Evolutionary conservation across 2,888 invertebrate genomes (phyloP), one percentile per base, ranked within the genome.

Genomic region (Mactromeris polynyma): DNA sequence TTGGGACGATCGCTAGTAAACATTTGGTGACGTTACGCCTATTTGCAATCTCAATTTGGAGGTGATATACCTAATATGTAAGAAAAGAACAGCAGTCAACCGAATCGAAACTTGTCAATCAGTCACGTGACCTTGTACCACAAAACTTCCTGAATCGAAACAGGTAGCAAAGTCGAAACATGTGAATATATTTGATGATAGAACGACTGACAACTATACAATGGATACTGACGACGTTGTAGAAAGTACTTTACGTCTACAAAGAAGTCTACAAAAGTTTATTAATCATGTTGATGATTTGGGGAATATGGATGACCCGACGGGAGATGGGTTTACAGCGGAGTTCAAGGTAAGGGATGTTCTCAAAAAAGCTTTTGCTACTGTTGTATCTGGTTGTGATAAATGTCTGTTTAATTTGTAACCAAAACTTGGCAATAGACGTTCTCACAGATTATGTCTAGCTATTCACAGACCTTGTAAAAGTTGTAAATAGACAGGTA

Each of bases 321-420:
- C 93, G 0, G 94, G 94, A 38, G 93, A 94, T 83, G 95, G 94
- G 0, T 94, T 94, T 88, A 90, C 93, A 33, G 82, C 93, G 19
- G 95, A 95, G 83, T 95, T 94, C 73, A 93, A 92, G 92, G 95
- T 95, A 91, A 91, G 93, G 86, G 33, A 42, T 69, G 69, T 2
- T 83, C 46, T 82, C 81, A 73, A 33, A 36, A 86, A 46, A 26
- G 33, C 26, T 83, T n/a, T 38, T n/a, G n/a, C n/a, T n/a, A n/a
- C n/a, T n/a, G n/a, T n/a, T n/a, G n/a, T n/a, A n/a, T n/a, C n/a
- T n/a, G n/a, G n/a, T n/a, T n/a, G n/a, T 46, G 46, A 46, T 46
- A 11, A 7, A 17, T 11, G 46, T 46, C 7, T 46, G 7, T 11
- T 11, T 11, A 46, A 17, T 46, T 46, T 46, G 46, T 46, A 46